Conservation (phyloP, 2,797 vertebrate species). For the Amblyopsis hoosieri region DNA sequence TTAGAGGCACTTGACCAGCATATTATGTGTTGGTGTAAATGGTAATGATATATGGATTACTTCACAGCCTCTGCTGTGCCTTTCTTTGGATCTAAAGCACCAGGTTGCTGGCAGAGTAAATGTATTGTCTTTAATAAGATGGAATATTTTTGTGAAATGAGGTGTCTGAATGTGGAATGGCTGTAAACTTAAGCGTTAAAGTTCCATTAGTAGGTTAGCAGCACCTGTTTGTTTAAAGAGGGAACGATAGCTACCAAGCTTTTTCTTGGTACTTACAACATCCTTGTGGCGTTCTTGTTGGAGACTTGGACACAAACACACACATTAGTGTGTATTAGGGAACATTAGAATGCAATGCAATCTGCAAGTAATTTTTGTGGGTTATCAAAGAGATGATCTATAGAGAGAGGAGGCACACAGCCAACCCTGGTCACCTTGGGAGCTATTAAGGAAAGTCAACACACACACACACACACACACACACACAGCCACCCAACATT, state of each 20-base stretch:
- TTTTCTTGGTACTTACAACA: constrained; percentile 12
- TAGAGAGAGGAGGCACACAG: constrained; percentile 40
- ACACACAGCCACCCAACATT: constrained; percentile 35
- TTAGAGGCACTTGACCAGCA: constrained; percentile 34
- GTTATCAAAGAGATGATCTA: constrained; percentile 66
- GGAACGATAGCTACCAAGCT: constrained; percentile 31
- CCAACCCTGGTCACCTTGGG: constrained; percentile 54
- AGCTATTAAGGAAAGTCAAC: constrained; percentile 20
- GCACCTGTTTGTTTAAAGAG: constrained; percentile 43
- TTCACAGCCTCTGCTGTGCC: constrained; percentile 3
- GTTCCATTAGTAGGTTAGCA: constrained; percentile 48
- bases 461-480: constrained; percentile 2
- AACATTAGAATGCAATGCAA: constrained; percentile 55
- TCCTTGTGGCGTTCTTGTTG: constrained; percentile 28
- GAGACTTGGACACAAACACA: constrained; percentile 33
- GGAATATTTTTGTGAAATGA: constrained; percentile 24
- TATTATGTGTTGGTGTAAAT: constrained; percentile 29
- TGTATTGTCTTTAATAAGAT: constrained; percentile 12
- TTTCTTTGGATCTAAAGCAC: constrained; percentile 7
- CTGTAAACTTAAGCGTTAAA: constrained; percentile 41
- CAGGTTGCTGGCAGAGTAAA: constrained; percentile 18
- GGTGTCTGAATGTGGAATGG: constrained; percentile 21
- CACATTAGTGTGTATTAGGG: constrained; percentile 28
- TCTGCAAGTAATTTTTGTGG: constrained; percentile 79
- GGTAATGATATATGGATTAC: constrained; percentile 32